These are phyloP conservation scores for Mionectes olivaceus DNA, from an alignment of 2,797 vertebrate species.

Conservation along the genomic window DNA sequence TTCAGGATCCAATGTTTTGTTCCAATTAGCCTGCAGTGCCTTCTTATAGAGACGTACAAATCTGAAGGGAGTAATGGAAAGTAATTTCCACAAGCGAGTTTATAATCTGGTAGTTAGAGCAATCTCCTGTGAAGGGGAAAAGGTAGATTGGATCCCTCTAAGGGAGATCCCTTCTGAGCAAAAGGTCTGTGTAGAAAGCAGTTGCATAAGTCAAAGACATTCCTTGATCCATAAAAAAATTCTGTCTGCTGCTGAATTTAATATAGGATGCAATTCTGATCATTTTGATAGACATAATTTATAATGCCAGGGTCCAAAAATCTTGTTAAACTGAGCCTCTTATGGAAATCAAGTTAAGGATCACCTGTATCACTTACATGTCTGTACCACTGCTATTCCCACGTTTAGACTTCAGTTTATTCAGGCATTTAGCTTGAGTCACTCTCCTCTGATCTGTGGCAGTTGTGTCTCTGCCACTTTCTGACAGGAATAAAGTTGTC, in stretches of 20 bases:
- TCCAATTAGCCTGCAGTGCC: background rate
- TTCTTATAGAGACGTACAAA: background rate
- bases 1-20: background rate
- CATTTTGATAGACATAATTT: background rate
- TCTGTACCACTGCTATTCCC: background rate
- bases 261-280: background rate
- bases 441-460: background rate
- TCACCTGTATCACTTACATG: background rate
- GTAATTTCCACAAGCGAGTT: background rate
- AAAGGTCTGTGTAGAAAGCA: background rate
- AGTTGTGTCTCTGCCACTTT: background rate
- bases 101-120: background rate
- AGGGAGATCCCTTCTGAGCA: background rate
- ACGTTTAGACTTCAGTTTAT: background rate
- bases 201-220: background rate
- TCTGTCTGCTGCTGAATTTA: background rate
- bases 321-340: background rate
- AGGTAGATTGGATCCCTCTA: background rate
- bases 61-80: background rate
- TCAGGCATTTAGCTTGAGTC: background rate
- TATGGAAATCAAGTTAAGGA: background rate
- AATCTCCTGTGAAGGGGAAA: background rate
- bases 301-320: background rate
- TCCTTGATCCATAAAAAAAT: background rate
- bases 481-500: background rate